Evolutionary conservation across 2,797 vertebrate genomes (phyloP).

Genomic region (Tolypeutes matacus): DNA sequence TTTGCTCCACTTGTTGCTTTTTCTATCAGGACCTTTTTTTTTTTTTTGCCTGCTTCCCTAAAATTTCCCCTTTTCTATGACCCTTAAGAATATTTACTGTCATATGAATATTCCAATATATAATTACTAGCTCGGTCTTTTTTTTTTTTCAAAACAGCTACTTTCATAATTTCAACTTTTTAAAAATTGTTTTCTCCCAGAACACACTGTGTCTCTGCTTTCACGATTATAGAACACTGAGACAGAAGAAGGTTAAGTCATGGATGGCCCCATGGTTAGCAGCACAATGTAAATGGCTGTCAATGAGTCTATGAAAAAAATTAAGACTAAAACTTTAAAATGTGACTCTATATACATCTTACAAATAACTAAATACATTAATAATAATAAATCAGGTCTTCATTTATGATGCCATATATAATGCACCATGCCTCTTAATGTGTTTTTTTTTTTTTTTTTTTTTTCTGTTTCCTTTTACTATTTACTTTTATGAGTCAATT

Average conservation of each 20-base stretch:
- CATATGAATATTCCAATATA: background rate
- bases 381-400: background rate
- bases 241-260: background rate
- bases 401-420: background rate
- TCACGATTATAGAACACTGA: background rate
- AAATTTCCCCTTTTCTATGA: background rate
- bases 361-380: constrained; percentile 17
- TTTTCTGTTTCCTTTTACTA: constrained; percentile 52
- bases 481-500: constrained; percentile 56
- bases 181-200: background rate
- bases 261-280: background rate
- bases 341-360: background rate
- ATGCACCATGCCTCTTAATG: background rate
- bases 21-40: background rate
- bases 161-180: background rate
- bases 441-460: background rate
- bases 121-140: background rate
- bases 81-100: background rate
- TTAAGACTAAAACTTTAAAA: background rate
- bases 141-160: background rate
- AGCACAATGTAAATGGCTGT: background rate
- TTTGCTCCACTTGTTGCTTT: background rate
- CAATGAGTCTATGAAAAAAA: background rate
- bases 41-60: background rate
- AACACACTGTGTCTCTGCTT: background rate